Evolutionary conservation across 2,113 vertebrate genomes (phyloP), one percentile per base, ranked within the genome.

Genomic region (Misgurnus mizolepis): DNA sequence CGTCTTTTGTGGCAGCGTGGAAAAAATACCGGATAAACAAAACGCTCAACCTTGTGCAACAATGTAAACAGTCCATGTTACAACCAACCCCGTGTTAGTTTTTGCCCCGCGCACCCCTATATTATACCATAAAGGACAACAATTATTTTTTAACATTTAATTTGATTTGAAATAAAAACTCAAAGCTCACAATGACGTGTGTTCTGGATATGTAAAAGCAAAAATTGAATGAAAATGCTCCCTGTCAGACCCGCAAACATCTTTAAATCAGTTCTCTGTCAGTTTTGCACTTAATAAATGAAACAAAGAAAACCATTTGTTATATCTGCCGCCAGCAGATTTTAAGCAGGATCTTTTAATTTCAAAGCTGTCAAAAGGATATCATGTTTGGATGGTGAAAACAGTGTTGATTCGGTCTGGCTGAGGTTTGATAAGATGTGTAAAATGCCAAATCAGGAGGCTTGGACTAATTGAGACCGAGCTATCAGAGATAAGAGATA

Each of bases 271-370:
- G 73, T 76, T 76, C 22, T 47, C 39, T 64, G 53, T 55, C 56
- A 69, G 58, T 60, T 61, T 78, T 66, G 18, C 72, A 67, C n/a
- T 41, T 1, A 45, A 56, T 41, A 73, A 71, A 34, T 10, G 50
- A 79, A 82, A 73, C 50, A 74, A 79, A 67, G 41, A 22, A 34
- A 79, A 61, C 8, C 53, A 78, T 80, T 74, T 69, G 76, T 75
- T 83, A 79, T 56, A 47, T 55, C 65, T 76, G 77, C 43, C 77
- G 78, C 50, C 47, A 47, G 39, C 65, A 62, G 58, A 71, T 66
- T 80, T 80, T 58, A 76, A 80, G 50, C 62, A 65, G 22, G 45
- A 82, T 67, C 68, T 72, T 76, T 71, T 82, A 45, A 82, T 85
- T 85, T 85, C 60, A 41, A 43, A 71, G 18, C 68, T 85, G 78